Evolutionary conservation across 2,888 invertebrate genomes (phyloP).

Genomic region (Halictus quadricinctus): DNA sequence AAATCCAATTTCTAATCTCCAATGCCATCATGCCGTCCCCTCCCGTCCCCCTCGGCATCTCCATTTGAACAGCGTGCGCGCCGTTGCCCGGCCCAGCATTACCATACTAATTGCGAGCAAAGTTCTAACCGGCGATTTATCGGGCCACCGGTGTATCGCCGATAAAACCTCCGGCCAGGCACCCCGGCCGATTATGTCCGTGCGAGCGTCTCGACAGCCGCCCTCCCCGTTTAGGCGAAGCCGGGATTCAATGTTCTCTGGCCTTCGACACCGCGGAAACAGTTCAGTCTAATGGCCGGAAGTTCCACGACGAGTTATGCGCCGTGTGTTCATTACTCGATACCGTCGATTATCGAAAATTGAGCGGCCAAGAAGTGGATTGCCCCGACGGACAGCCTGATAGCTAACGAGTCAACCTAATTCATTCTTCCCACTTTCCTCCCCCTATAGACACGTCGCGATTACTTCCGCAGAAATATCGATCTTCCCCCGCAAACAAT

Average conservation of each 20-base stretch:
- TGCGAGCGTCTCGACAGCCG: slow-evolving; percentile 43
- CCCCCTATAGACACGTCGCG: background rate
- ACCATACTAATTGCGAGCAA: slow-evolving; percentile 78
- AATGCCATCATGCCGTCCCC: slow-evolving; percentile 15
- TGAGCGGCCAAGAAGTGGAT: slow-evolving; percentile 14
- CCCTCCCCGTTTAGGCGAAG: slow-evolving; percentile 2
- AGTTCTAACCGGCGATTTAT: slow-evolving; percentile 74
- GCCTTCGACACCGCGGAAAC: slow-evolving; percentile 47
- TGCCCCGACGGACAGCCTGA: background rate
- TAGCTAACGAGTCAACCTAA: background rate
- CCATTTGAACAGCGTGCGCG: slow-evolving; percentile 1
- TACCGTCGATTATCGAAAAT: slow-evolving; percentile 39
- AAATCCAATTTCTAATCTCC: slow-evolving; percentile 41
- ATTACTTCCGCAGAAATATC: too few species aligned
- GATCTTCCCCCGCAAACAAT: too few species aligned
- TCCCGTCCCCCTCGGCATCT: background rate
- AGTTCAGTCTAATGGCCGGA: slow-evolving; percentile 46
- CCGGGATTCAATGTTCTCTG: slow-evolving; percentile 46
- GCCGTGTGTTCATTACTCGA: slow-evolving; percentile 39
- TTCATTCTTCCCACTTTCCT: background rate
- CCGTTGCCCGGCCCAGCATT: slow-evolving; percentile 57
- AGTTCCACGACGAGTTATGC: slow-evolving; percentile 41
- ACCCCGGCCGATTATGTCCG: slow-evolving; percentile 53
- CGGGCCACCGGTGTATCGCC: slow-evolving; percentile 65
- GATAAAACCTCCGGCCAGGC: slow-evolving; percentile 67